Percentiles rank a stretch among this genome's conserved stretches.
phyloP scores from a whole-genome alignment of 1,140 invertebrate species.

The Radopholus similis region DNA sequence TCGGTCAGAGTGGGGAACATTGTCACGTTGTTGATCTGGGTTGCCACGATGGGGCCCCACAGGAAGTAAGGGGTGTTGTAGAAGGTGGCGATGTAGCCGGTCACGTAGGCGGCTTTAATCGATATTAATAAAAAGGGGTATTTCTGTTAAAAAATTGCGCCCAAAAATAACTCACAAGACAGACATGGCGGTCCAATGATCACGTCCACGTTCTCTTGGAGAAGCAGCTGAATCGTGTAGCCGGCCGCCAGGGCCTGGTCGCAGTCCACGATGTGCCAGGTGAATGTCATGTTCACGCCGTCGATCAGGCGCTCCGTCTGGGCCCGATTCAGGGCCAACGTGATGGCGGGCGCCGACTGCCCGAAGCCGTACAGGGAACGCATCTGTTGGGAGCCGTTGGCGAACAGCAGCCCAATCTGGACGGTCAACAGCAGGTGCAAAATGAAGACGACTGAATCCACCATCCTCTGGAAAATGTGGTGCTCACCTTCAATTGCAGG shows the following conservation, averaged over 20 bases:
- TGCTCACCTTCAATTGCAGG: too few species aligned
- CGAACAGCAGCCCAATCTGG: slow-evolving; percentile 36
- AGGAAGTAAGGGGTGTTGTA: slow-evolving; percentile 38
- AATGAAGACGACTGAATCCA: too few species aligned
- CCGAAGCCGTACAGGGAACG: slow-evolving; percentile 32
- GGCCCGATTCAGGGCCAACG: slow-evolving; percentile 16
- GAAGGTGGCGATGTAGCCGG: slow-evolving; percentile 12
- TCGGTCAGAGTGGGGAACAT: slow-evolving; percentile 31
- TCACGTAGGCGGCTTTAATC: background rate
- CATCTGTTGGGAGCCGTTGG: slow-evolving; percentile 16
- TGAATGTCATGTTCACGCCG: slow-evolving; percentile 36
- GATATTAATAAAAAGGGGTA: background rate
- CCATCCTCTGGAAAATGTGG: too few species aligned
- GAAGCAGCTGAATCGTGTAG: slow-evolving; percentile 23
- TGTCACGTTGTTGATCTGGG: slow-evolving; percentile 17
- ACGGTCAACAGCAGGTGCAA: too few species aligned
- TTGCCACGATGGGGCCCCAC: slow-evolving; percentile 25
- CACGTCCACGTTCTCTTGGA: slow-evolving; percentile 26
- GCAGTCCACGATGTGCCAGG: slow-evolving; percentile 38
- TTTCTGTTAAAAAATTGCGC: background rate
- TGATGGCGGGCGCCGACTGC: slow-evolving; percentile 35
- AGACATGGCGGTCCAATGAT: slow-evolving; percentile 37
- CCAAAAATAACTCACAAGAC: slow-evolving; percentile 17
- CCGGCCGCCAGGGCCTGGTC: slow-evolving; percentile 33
- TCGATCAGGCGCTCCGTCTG: slow-evolving; percentile 18